Base-by-base conservation (phyloP, 2,797 vertebrate species). In the Sebastes goodei region DNA sequence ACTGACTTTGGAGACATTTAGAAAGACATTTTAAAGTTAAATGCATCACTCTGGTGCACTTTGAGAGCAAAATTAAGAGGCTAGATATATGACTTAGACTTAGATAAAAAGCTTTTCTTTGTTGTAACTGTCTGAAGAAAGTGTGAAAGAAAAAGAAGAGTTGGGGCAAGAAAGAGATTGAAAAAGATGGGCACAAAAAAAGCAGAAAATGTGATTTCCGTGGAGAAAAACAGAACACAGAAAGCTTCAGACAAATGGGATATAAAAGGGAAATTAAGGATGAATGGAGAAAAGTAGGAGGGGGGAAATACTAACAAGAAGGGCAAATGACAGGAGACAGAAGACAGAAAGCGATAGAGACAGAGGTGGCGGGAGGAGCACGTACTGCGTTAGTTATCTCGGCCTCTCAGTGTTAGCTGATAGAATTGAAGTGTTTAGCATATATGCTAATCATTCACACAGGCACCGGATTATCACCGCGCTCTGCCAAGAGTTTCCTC, bases 341-440 rank as follows among this genome's bases (percentile, higher is more conserved):
- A 70, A 75, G 82, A 81, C 66, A 81, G 53, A 67, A 33, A 60
- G 76, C 7, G 70, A 81, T 10, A 35, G 72, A 65, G 70, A 60
- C 62, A 60, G 81, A 85, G 76, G 67, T 60, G 85, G 78, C 71
- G 46, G 63, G 73, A 72, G 71, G 76, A 83, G 80, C 77, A 68
- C 52, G 67, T 86, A 61, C 78, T 17, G 67, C 21, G 60, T 70
- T 62, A 93, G 88, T 93, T 94, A 94, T 95, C 93, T 92, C 89
- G 4, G 80, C 86, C 81, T 86, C 89, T 94, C 94, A 94, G 92
- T 92, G 91, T 93, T 93, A 97, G 97, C 97, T 97, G 97, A 98
- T 97, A 96, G 93, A 96, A 96, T 97, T 96, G 97, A 97, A 97
- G 97, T 97, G 97, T 96, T 98, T 97, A 96, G 96, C 91, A 93